Evolutionary conservation across 2,113 vertebrate species (phyloP), one percentile per base, ranked within the genome.

Genomic region (Ailurus styani): DNA sequence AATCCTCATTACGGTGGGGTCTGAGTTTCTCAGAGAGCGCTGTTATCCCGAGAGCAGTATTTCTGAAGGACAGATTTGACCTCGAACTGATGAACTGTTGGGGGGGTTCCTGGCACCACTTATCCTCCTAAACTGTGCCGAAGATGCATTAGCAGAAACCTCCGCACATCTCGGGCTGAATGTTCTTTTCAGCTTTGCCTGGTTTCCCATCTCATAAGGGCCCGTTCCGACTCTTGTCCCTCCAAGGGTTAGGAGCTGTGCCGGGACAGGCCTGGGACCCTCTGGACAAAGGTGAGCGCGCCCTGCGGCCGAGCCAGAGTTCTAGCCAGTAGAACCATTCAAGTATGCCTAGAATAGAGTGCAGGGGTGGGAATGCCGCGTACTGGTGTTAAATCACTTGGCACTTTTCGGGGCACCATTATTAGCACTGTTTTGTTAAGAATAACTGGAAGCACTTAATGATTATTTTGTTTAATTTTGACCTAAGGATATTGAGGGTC

Each of bases 381-480:
- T 47, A 23, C 47, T 66, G 75, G 57, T 54, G 37, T 86, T 37
- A 85, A 86, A 62, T 96, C 90, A 87, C 85, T 91, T 95, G 95
- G 91, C 96, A 96, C 97, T 96, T 94, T 94, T 21, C 12, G 3
- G 62, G 72, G 66, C 96, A 98, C 95, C 8, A 23, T 17, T 55
- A 91, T 97, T 96, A 91, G 93, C 82, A 98, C 98, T 98, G 88
- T 73, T 55, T 97, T 72, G 54, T 93, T 96, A 40, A 97, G 90
- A 13, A 98, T 96, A 99, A 99, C 99, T 99, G 99, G 98, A 99
- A 99, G 97, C 98, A 97, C 95, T 98, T 97, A 84, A 68, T 81
- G 84, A 54, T 97, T 95, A 60, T 93, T 94, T 91, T 92, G 85
- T 93, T 84, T 90, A 89, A 88, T 93, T 95, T 97, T 75, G 9